Base-by-base conservation (phyloP, 2,797 vertebrate genomes). In the Gila robusta region DNA sequence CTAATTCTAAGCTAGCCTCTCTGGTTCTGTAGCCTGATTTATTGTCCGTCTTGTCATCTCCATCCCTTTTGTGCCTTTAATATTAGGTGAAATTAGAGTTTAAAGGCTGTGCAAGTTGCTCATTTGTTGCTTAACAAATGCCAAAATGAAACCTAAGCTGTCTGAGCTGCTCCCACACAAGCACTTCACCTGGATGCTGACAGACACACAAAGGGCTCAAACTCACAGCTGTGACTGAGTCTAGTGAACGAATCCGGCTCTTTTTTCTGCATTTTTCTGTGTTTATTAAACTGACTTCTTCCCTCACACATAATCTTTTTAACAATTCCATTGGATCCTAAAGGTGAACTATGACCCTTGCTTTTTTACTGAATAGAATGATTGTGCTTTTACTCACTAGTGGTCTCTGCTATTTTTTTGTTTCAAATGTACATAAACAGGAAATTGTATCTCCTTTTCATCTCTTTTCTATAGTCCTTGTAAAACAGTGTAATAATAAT, bases 181-280 rank as follows among this genome's bases (percentile, higher is more conserved):
- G 23, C 52, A 44, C 83, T 35, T 85, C 82, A 67, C 56, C 32
- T 79, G 47, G 19, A 66, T 64, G 35, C 67, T 79, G 74, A 66
- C 74, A 76, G 76, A 69, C 77, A 87, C 77, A 84, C 56, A 80
- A 87, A 78, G 70, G 39, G 17, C 62, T 72, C 19, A 72, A 19
- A 69, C 70, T 41, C 69, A 80, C 69, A 84, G 81, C 56, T 80
- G 67, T 80, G 76, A 84, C 77, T 14, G 52, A 78, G 39, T 82
- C 83, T 80, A 79, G 66, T 71, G 26, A 79, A 79, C 26, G 62
- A 85, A 71, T 85, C 83, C 8, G 11, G n/a, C 28, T 23, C 32
- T 83, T 83, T 73, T 54, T 47, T 10, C 23, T 41, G 6, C n/a
- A 7, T 64, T 78, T 70, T 59, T 71, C 74, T 44, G 47, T 32